Evolutionary conservation across 2,888 invertebrate species (phyloP).

Genomic region (Drepanosiphum platanoidis): DNA sequence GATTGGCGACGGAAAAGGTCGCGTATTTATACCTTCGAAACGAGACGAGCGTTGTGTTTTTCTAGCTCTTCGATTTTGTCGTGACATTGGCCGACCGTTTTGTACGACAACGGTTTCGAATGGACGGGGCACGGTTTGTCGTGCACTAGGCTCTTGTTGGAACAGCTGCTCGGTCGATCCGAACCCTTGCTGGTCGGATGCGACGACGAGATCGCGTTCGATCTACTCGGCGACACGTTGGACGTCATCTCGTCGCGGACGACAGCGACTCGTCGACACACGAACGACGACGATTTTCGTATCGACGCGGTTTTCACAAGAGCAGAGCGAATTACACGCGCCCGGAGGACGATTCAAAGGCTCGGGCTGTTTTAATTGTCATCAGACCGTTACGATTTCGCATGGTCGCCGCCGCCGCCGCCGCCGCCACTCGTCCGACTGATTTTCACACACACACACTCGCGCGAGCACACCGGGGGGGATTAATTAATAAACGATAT

Average conservation of each 20-base stretch:
- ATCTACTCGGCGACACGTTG: constrained; percentile 47
- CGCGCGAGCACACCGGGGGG: neutral
- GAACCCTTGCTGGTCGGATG: constrained; percentile 51
- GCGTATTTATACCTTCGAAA: constrained; percentile 59
- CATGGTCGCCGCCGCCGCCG: no score
- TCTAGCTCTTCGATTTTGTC: constrained; percentile 55
- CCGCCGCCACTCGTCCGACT: neutral
- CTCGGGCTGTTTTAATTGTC: neutral
- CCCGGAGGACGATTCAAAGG: neutral
- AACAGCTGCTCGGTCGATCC: constrained; percentile 54
- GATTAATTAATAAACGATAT: constrained; percentile 7
- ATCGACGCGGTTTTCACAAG: neutral
- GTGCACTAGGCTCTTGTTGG: constrained; percentile 49
- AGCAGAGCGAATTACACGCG: neutral
- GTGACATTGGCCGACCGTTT: constrained; percentile 51
- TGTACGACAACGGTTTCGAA: constrained; percentile 41
- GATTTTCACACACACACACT: neutral
- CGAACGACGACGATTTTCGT: neutral
- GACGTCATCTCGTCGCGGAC: constrained; percentile 37
- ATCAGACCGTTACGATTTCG: no score
- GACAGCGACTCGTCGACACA: no score
- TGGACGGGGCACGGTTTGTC: constrained; percentile 52
- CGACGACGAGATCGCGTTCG: constrained; percentile 37
- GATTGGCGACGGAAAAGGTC: no score
- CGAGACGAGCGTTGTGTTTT: constrained; percentile 46